Percentiles rank a stretch among this genome's conserved stretches.
Conservation (phyloP, 2,888 invertebrate species). For the Cynaeus angustus region DNA sequence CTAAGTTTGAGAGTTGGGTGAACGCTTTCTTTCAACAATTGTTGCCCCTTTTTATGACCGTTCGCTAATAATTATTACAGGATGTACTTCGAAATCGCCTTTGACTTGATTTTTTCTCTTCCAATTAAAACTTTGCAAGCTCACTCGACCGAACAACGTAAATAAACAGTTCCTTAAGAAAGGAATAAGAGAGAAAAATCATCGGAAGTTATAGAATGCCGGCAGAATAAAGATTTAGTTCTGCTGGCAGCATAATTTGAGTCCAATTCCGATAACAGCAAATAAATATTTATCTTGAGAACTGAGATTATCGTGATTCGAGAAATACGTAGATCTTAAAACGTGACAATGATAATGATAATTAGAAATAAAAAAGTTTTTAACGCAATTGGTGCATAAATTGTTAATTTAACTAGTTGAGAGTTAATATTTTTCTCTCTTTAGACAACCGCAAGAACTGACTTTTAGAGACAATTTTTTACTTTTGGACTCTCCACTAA, state of each 20-base stretch:
- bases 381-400: no score
- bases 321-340: not conserved
- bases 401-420: no score
- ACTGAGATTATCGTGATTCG: not conserved
- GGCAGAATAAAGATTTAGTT: conserved; percentile 30
- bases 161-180: conserved; percentile 29
- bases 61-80: conserved; percentile 15
- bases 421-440: no score
- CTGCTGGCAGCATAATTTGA: conserved; percentile 20
- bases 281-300: conserved; percentile 21
- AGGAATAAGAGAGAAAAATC: conserved; percentile 32
- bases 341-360: no score
- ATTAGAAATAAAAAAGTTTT: no score
- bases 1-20: conserved; percentile 13
- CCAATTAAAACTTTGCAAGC: conserved; percentile 29
- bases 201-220: conserved; percentile 36
- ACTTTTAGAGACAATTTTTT: no score
- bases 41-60: conserved; percentile 1
- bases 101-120: conserved; percentile 5
- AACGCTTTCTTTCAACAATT: not conserved
- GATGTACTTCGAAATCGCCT: not conserved
- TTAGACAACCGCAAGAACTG: no score
- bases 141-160: conserved; percentile 8
- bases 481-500: no score
- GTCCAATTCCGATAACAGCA: conserved; percentile 16